Percentiles rank a stretch among this genome's conserved stretches.
phyloP scores from a whole-genome alignment of 2,797 vertebrate species.

The Sebastiscus albofasciatus region DNA sequence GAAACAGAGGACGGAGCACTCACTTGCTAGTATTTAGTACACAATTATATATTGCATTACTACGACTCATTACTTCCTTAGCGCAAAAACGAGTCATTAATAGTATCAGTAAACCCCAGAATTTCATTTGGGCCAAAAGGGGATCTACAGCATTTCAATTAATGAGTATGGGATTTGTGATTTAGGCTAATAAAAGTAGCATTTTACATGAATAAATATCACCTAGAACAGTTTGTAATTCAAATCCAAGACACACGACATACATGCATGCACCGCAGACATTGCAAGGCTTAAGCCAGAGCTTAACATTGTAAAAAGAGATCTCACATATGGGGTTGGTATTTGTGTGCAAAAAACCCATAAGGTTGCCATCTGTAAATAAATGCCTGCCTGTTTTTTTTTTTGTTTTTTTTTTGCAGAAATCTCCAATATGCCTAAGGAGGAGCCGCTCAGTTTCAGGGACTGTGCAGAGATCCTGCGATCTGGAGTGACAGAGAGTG shows the following conservation, averaged over 20 bases:
- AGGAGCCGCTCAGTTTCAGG: constrained; percentile 73
- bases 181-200: background rate
- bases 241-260: background rate
- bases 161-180: background rate
- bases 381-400: constrained; percentile 27
- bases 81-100: background rate
- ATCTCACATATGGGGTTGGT: constrained; percentile 34
- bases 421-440: constrained; percentile 71
- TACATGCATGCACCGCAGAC: constrained; percentile 6
- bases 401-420: constrained; percentile 61
- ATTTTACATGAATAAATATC: background rate
- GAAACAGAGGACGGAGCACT: background rate
- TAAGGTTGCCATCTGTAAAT: constrained; percentile 48
- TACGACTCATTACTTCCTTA: background rate
- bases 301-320: constrained; percentile 22
- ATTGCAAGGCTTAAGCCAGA: constrained; percentile 1
- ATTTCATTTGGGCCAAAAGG: background rate
- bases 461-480: constrained; percentile 86
- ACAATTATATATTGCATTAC: background rate
- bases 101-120: background rate
- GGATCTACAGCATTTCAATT: constrained; percentile 1
- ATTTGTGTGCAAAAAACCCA: constrained; percentile 37
- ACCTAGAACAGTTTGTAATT: constrained; percentile 26
- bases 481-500: constrained; percentile 81
- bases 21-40: background rate